Percentiles rank a stretch among this genome's conserved stretches.
These are phyloP conservation scores for Larimichthys polyactis DNA, from an alignment of 2,113 vertebrate species.

Conservation along the genomic window DNA sequence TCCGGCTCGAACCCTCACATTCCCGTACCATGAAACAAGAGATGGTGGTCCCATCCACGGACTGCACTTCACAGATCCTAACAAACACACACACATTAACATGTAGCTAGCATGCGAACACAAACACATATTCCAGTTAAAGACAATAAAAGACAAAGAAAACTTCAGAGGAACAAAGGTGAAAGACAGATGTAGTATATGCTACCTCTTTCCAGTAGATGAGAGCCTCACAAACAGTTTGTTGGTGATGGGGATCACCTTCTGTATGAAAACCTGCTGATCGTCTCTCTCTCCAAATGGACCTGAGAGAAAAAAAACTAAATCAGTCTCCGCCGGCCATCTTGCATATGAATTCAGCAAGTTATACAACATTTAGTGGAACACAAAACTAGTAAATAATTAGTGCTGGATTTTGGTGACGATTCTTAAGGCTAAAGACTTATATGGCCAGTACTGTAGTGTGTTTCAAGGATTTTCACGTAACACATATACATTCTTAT, in stretches of 20 bases:
- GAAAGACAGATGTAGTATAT: background rate
- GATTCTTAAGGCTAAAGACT: too few relatives aligned
- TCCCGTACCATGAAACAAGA: conserved; percentile 95
- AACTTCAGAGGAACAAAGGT: background rate
- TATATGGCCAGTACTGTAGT: too few relatives aligned
- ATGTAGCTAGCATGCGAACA: background rate
- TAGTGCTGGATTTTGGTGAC: background rate
- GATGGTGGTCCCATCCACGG: conserved; percentile 96
- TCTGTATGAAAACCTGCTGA: conserved; percentile 98
- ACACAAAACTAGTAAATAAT: background rate
- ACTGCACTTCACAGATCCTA: conserved; percentile 98
- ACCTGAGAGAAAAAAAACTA: conserved; percentile 79
- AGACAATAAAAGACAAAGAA: background rate
- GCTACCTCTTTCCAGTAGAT: conserved; percentile 96
- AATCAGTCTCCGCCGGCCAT: background rate
- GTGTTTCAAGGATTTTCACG: too few relatives aligned
- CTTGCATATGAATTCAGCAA: background rate
- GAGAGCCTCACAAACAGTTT: conserved; percentile 97
- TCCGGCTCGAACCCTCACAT: conserved; percentile 97
- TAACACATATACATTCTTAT: background rate
- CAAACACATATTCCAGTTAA: background rate
- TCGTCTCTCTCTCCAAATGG: conserved; percentile 98
- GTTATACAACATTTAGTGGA: background rate
- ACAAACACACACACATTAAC: conserved; percentile 13
- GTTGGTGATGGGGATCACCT: conserved; percentile 97